Percentiles rank a stretch among this genome's conserved stretches.
phyloP scores from a whole-genome alignment of 2,888 invertebrate species.

The Agapetus fuscipes region DNA sequence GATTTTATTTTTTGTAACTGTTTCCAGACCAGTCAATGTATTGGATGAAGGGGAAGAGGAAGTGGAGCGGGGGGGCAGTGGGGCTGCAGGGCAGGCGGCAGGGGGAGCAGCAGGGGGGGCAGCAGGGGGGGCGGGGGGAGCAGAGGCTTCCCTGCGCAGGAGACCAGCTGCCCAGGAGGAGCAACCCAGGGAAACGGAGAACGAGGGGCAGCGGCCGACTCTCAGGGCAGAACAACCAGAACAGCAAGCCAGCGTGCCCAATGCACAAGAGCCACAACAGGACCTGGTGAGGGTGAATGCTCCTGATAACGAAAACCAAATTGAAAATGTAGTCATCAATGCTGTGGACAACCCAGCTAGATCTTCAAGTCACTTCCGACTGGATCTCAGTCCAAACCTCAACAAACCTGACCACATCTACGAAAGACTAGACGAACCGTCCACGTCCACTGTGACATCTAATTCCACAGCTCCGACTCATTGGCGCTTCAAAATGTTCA shows the following conservation, averaged over 20 bases:
- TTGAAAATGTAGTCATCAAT: constrained; percentile 23
- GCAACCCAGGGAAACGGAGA: background rate
- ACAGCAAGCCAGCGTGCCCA: background rate
- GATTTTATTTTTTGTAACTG: background rate
- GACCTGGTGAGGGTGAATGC: background rate
- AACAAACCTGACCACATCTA: constrained; percentile 35
- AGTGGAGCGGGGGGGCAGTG: constrained; percentile 3
- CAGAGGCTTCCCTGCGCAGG: background rate
- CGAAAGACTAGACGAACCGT: constrained; percentile 28
- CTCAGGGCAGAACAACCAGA: background rate
- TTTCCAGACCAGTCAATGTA: background rate
- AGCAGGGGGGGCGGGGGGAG: background rate
- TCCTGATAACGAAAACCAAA: background rate
- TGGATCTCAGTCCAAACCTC: constrained; percentile 30
- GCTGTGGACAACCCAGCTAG: constrained; percentile 6
- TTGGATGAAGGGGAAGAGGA: constrained; percentile 7
- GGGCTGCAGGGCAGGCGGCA: constrained; percentile 3
- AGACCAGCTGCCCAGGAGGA: background rate
- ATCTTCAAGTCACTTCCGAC: constrained; percentile 23
- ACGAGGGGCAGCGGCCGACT: background rate
- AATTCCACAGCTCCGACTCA: constrained; percentile 19
- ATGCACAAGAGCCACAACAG: background rate
- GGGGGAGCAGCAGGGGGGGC: constrained; percentile 4
- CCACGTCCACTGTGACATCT: constrained; percentile 22
- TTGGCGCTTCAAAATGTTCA: constrained; percentile 22